Percentiles rank a stretch among this genome's conserved stretches.
Evolutionary conservation across 2,797 vertebrate species (phyloP).

Genomic region (Melanotaenia trifasciata): DNA sequence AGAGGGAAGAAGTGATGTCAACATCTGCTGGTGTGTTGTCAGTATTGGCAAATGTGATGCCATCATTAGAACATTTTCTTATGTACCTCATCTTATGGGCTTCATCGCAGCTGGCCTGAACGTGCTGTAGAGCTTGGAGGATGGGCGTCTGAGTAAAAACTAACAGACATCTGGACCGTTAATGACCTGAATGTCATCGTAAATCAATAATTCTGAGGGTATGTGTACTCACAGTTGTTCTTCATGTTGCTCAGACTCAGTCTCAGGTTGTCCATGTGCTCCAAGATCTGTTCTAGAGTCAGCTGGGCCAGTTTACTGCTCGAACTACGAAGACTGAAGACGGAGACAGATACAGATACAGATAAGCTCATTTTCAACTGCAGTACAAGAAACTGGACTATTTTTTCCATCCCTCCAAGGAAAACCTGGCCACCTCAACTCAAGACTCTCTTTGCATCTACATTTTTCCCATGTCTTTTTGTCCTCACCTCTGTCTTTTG

Average conservation of each 20-base stretch:
- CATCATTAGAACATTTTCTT: background rate
- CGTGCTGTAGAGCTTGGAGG: constrained; percentile 90
- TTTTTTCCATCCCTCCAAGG: background rate
- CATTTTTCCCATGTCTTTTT: background rate
- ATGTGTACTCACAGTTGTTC: constrained; percentile 84
- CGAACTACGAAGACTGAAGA: constrained; percentile 89
- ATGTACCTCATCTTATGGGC: constrained; percentile 95
- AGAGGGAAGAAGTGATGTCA: constrained; percentile 8
- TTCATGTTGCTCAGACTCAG: constrained; percentile 95
- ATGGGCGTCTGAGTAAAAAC: constrained; percentile 86
- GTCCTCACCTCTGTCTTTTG: constrained; percentile 90
- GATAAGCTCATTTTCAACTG: background rate
- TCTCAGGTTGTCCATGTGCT: constrained; percentile 93
- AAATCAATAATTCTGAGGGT: background rate
- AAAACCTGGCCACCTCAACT: background rate
- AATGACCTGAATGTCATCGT: background rate
- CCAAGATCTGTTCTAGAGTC: constrained; percentile 95
- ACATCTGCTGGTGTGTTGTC: background rate
- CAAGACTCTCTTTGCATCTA: background rate
- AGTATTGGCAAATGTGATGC: background rate
- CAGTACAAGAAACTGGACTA: background rate
- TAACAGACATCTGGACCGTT: constrained; percentile 34
- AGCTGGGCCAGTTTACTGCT: constrained; percentile 97
- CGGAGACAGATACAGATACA: background rate
- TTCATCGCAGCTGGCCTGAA: constrained; percentile 96